Percentiles rank a stretch among this genome's conserved stretches.
Evolutionary conservation across 2,888 invertebrate genomes (phyloP).

Genomic region (Apomyelois bistriatella): DNA sequence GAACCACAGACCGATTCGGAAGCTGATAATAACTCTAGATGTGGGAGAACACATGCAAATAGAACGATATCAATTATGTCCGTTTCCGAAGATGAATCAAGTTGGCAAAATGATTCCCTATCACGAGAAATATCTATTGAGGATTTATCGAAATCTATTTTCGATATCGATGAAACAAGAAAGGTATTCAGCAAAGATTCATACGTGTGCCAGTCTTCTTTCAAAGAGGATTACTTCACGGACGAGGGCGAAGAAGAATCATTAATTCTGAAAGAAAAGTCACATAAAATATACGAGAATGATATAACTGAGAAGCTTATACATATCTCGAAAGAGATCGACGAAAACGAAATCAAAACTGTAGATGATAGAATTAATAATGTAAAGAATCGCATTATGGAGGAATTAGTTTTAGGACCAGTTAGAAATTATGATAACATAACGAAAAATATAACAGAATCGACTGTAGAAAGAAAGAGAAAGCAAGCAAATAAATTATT

Average conservation of each 20-base stretch:
- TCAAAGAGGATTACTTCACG: conserved; percentile 69
- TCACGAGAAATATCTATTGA: conserved; percentile 81
- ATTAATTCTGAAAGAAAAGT: conserved; percentile 58
- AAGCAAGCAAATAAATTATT: conserved; percentile 46
- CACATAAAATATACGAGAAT: conserved; percentile 67
- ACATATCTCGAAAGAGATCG: conserved; percentile 69
- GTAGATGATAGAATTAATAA: conserved; percentile 54
- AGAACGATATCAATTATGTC: conserved; percentile 84
- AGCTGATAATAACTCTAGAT: conserved; percentile 63
- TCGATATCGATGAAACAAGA: conserved; percentile 71
- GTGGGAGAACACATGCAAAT: conserved; percentile 50
- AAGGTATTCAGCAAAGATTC: conserved; percentile 76
- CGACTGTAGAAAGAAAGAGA: conserved; percentile 58
- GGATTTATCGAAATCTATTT: conserved; percentile 76
- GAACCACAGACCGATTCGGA: conserved; percentile 76
- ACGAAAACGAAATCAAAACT: conserved; percentile 56
- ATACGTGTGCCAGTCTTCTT: conserved; percentile 64
- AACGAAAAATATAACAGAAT: conserved; percentile 64
- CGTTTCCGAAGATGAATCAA: conserved; percentile 82
- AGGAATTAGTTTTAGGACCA: conserved; percentile 65
- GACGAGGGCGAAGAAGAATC: conserved; percentile 67
- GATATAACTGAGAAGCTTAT: conserved; percentile 72
- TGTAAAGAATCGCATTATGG: conserved; percentile 65
- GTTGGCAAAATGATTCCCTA: conserved; percentile 73
- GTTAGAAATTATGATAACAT: conserved; percentile 53